Evolutionary conservation across 2,888 invertebrate genomes (phyloP), one percentile per base, ranked within the genome.

Genomic region (Oxyteleia sp.): DNA sequence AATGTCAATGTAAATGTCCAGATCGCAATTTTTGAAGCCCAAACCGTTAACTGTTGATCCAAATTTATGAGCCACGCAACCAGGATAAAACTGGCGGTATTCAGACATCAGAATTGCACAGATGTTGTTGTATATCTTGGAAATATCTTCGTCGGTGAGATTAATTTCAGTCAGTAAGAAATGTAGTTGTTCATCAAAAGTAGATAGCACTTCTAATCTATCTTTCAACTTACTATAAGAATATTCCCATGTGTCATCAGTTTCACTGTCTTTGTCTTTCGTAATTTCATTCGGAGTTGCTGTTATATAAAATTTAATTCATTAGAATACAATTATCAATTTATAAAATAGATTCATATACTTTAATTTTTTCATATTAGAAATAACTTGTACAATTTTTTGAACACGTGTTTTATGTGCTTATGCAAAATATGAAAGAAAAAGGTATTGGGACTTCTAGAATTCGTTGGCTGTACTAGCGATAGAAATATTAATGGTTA

Each of bases 1-100:
- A 16, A 95, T 92, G 66, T 94, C 92, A 29, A 96, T 91, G 92
- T 94, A 96, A 88, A 97, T 94, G 92, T 97, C 97, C 8, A 97
- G 94, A 93, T 97, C 97, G 90, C 96, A 96, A 23, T 94, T 94
- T 89, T 95, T 95, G 75, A 96, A 95, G 53, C 95, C 95, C 59
- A 97, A 93, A 2, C 96, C 96, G 0, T 96, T 96, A 0, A 96
- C 94, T 35, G 96, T 95, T 0, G 97, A 97, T 2, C 97, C 97
- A 93, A 97, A 97, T 2, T 95, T 95, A 79, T 94, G 91, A 2
- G 94, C 94, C 43, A 87, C 86, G 82, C 93, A 94, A 10, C 71
- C 86, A 55, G 86, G 94, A 85, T 88, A 93, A 26, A 79, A 1
- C 11, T 26, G 38, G 47, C 45, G 83, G 29, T 93, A 89, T 32